Evolutionary conservation across 64 coral and sea anemone genomes (phyloP).

Genomic region (Exaiptasia diaphana): DNA sequence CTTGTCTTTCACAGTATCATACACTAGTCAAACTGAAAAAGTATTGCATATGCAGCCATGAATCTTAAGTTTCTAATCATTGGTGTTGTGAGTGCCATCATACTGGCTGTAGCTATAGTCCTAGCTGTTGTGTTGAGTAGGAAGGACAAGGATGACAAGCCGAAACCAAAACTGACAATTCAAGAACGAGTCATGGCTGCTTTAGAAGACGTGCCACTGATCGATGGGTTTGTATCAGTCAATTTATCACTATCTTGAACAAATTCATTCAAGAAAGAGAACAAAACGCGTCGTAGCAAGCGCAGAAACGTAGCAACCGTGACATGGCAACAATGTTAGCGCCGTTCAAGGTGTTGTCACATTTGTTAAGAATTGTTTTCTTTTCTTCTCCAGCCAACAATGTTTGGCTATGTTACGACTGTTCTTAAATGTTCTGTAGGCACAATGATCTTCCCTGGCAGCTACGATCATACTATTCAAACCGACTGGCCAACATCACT

Average conservation of each 20-base stretch:
- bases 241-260: too few species aligned
- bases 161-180: background rate
- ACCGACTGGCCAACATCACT: constrained; percentile 55
- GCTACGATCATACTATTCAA: constrained; percentile 54
- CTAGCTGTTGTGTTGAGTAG: constrained; percentile 7
- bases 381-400: too few species aligned
- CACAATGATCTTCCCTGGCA: constrained; percentile 78
- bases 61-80: constrained; percentile 36
- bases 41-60: too few species aligned
- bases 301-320: too few species aligned
- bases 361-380: too few species aligned
- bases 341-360: too few species aligned
- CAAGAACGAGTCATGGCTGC: constrained; percentile 7
- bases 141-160: background rate
- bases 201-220: constrained; percentile 48
- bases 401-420: background rate
- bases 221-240: constrained; percentile 76
- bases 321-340: too few species aligned
- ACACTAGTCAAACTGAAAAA: too few species aligned
- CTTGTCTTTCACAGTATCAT: too few species aligned
- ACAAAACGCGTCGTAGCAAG: too few species aligned
- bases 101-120: constrained; percentile 6
- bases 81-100: background rate
- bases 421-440: constrained; percentile 15
- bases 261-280: too few species aligned